phyloP scores from a whole-genome alignment of 2,888 invertebrate species.

The Himalopsyche japonica region DNA sequence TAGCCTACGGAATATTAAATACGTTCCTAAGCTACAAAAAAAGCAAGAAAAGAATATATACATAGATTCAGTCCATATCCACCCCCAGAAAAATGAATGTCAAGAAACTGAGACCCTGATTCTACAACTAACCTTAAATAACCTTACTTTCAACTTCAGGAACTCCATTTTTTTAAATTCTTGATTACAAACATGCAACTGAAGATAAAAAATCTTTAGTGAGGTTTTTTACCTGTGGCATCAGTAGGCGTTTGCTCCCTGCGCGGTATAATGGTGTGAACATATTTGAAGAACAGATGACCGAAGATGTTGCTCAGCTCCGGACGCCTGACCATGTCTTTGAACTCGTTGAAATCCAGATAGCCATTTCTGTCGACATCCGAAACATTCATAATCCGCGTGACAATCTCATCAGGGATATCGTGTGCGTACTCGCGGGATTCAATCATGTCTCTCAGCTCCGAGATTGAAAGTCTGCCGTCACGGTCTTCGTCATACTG shows the following conservation, averaged over 20 bases:
- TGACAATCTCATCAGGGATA: constrained; percentile 68
- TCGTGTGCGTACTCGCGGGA: constrained; percentile 64
- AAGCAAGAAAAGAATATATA: too few relatives aligned
- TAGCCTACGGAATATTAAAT: too few relatives aligned
- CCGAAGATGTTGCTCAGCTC: constrained; percentile 68
- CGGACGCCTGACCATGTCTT: constrained; percentile 68
- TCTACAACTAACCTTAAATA: too few relatives aligned
- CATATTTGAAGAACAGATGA: constrained; percentile 65
- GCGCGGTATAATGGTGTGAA: constrained; percentile 60
- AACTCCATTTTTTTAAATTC: too few relatives aligned
- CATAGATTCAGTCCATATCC: too few relatives aligned
- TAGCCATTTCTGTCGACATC: constrained; percentile 67
- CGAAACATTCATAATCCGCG: constrained; percentile 67
- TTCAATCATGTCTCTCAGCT: constrained; percentile 65
- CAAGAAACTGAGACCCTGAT: too few relatives aligned
- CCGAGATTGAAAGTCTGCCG: constrained; percentile 69
- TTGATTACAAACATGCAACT: too few relatives aligned
- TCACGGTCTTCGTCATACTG: constrained; percentile 75
- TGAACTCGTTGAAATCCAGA: constrained; percentile 73
- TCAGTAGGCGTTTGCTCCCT: constrained; percentile 43
- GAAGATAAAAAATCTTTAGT: too few relatives aligned
- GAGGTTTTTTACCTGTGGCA: constrained; percentile 50
- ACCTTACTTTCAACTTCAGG: too few relatives aligned
- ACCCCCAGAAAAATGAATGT: too few relatives aligned
- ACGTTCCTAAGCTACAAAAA: too few relatives aligned